Conservation (phyloP, 2,888 invertebrate genomes). For the Melinaea marsaeus region DNA sequence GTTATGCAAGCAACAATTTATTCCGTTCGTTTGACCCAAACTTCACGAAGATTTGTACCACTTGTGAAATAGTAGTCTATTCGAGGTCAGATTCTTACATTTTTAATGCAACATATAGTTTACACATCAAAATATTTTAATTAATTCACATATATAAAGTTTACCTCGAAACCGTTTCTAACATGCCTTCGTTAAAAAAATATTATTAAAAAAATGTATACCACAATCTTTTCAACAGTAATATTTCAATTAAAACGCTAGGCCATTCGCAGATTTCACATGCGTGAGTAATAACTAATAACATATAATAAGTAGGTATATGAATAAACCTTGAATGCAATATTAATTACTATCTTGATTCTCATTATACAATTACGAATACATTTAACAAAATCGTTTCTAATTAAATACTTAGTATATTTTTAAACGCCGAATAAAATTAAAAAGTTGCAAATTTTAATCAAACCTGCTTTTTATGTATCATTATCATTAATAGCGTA, state of each 20-base stretch:
- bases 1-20: slow-evolving; percentile 41
- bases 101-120: slow-evolving; percentile 44
- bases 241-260: slow-evolving; percentile 17
- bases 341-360: no score
- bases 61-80: slow-evolving; percentile 53
- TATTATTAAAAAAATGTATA: neutral
- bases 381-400: neutral
- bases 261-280: slow-evolving; percentile 16
- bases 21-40: slow-evolving; percentile 64
- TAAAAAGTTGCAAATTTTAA: no score
- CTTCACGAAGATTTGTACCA: slow-evolving; percentile 59
- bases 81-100: slow-evolving; percentile 46
- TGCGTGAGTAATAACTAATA: slow-evolving; percentile 15
- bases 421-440: neutral
- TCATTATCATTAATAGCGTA: slow-evolving; percentile 10
- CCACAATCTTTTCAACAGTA: slow-evolving; percentile 40
- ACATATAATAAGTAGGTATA: neutral
- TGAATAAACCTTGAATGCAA: no score
- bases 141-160: slow-evolving; percentile 10
- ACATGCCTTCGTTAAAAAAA: neutral
- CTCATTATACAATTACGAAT: slow-evolving; percentile 1
- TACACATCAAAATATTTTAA: slow-evolving; percentile 47
- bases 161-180: neutral
- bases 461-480: neutral
- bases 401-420: neutral